These are phyloP conservation scores for Carterocephalus palaemon DNA, from an alignment of 2,888 invertebrate species.

Conservation along the genomic window DNA sequence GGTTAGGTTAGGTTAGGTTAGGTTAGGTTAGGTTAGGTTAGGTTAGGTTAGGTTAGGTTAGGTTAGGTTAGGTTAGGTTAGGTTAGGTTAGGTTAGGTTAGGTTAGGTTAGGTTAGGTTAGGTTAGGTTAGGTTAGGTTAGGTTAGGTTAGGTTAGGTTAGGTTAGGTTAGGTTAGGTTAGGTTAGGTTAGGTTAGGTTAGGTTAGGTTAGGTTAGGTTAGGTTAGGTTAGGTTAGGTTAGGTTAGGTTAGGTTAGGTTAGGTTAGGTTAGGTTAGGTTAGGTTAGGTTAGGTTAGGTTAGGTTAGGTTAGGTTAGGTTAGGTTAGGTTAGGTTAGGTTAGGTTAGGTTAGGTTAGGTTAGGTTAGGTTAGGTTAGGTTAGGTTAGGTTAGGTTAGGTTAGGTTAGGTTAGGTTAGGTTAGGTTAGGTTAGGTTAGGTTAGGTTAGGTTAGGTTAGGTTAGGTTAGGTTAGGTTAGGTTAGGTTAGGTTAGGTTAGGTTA, in stretches of 20 bases:
- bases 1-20: too few relatives aligned
- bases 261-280: constrained; percentile 6
- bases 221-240: too few relatives aligned
- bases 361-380: constrained; percentile 31
- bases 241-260: constrained; percentile 5
- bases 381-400: constrained; percentile 32
- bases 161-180: constrained; percentile 6
- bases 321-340: constrained; percentile 32
- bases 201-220: too few relatives aligned
- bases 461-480: constrained; percentile 32
- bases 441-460: constrained; percentile 32
- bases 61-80: too few relatives aligned
- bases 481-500: constrained; percentile 32
- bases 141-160: constrained; percentile 17
- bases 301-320: constrained; percentile 26
- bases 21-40: too few relatives aligned
- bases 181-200: not conserved
- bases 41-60: too few relatives aligned
- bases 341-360: constrained; percentile 30
- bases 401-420: constrained; percentile 32
- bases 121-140: constrained; percentile 25
- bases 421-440: constrained; percentile 32
- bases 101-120: constrained; percentile 27
- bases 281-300: constrained; percentile 25
- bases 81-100: constrained; percentile 1